Percentiles rank a stretch among this genome's conserved stretches.
phyloP scores from a whole-genome alignment of 2,797 vertebrate genomes.

The Pyrocephalus nanus region DNA sequence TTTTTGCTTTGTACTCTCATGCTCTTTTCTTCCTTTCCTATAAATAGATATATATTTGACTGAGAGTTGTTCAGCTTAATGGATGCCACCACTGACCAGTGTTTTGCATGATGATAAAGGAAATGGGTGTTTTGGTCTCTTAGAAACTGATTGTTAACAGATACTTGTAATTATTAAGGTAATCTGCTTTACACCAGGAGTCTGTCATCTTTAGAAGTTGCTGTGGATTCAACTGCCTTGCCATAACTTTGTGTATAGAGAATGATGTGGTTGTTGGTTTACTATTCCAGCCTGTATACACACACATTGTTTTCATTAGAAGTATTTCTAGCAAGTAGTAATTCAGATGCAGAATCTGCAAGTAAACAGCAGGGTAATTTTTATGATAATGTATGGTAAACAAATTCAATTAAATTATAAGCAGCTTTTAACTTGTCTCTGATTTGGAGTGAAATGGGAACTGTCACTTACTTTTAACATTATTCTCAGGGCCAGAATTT shows the following conservation, averaged over 20 bases:
- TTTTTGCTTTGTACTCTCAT: background rate
- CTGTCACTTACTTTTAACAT: background rate
- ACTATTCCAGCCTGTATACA: background rate
- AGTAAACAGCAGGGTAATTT: background rate
- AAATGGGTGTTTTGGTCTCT: background rate
- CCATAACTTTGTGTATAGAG: background rate
- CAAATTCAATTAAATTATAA: background rate
- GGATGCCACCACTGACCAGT: background rate
- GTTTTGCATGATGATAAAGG: background rate
- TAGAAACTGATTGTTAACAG: background rate
- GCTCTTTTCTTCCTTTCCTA: background rate
- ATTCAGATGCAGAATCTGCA: background rate
- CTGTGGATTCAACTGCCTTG: background rate
- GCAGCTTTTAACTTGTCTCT: background rate
- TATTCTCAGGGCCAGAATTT: background rate
- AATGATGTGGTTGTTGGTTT: background rate
- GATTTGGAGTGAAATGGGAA: background rate
- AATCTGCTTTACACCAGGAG: background rate
- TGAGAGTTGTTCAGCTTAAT: background rate
- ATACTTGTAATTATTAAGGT: background rate
- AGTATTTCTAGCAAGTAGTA: background rate
- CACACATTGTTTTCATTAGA: background rate
- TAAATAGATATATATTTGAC: background rate
- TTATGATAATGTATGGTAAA: background rate
- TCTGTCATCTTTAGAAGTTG: background rate